Base-by-base conservation (phyloP, 2,113 vertebrate species). In the Halichoeres trimaculatus region DNA sequence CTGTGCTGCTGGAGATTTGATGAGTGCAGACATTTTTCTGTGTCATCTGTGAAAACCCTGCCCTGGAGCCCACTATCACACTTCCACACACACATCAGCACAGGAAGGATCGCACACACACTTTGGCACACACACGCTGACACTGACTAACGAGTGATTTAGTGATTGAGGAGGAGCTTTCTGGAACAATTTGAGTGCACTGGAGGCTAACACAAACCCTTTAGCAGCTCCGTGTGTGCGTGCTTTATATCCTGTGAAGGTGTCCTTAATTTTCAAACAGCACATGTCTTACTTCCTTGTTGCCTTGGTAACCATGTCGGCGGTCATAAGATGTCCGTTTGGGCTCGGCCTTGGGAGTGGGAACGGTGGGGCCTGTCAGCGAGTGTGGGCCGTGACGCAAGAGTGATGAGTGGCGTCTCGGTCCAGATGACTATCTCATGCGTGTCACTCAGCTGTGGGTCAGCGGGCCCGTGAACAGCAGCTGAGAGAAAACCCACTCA, bases 261-360 rank as follows among this genome's bases (percentile, higher is more conserved):
- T 86, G 81, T 88, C 85, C 85, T 81, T 86, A 72, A 89, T 87
- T 78, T 82, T 51, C 68, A 48, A 82, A 52, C 3, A 52, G 76
- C 76, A 22, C 76, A 20, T 22, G 70, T 74, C 69, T 83, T 83
- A 61, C 67, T 78, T 74, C 76, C 76, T 24, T 36, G 80, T 86
- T 85, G 73, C 85, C 78, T 50, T 73, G 82, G 85, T 52, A 74
- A 87, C 88, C 20, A 4, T 41, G 71, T 68, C 43, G 16, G 38
- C 1, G 50, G 78, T 76, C 55, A 68, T 70, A 82, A 78, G 81
- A 79, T 81, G 85, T 79, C 85, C 56, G 50, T 74, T 64, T 72
- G 19, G 56, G 78, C 41, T 47, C 23, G 13, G 66, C 45, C 83
- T 64, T 60, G 64, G 14, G 14, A 19, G 43, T 43, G 26, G 19